phyloP scores from a whole-genome alignment of 2,113 vertebrate species.

The Pomatostomus ruficeps region DNA sequence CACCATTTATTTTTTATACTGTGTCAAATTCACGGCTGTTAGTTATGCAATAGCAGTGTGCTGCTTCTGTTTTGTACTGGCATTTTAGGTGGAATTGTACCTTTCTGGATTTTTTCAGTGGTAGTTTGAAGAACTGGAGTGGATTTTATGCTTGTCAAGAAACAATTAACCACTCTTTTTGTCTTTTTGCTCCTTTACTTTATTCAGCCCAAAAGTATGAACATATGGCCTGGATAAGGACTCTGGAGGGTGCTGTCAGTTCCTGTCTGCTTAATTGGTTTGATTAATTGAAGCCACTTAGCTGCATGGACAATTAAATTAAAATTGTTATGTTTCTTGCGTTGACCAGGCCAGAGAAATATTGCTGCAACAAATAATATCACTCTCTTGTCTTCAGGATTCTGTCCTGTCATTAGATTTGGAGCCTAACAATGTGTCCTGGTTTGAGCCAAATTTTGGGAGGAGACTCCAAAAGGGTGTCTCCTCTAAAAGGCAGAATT shows the following conservation, averaged over 20 bases:
- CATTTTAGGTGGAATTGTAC: not conserved
- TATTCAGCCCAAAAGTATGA: not conserved
- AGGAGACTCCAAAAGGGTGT: too few relatives aligned
- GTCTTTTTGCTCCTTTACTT: not conserved
- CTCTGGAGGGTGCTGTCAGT: not conserved
- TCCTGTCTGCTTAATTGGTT: not conserved
- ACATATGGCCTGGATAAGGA: not conserved
- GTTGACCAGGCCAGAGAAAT: not conserved
- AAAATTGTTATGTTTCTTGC: not conserved
- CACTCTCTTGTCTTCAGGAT: not conserved
- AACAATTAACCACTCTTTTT: not conserved
- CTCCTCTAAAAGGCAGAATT: too few relatives aligned
- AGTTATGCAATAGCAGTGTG: not conserved
- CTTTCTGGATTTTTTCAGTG: not conserved
- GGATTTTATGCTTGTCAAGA: not conserved
- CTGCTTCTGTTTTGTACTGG: not conserved
- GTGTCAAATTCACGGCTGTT: not conserved
- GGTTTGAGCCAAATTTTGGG: too few relatives aligned
- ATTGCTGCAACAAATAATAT: not conserved
- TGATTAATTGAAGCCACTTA: not conserved
- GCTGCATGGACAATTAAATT: not conserved
- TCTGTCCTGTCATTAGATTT: not conserved
- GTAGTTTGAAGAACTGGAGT: not conserved
- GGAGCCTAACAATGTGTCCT: not conserved
- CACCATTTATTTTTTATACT: not conserved